phyloP scores from a whole-genome alignment of 2,888 invertebrate genomes.

The Pollenia griseotomentosa region DNA sequence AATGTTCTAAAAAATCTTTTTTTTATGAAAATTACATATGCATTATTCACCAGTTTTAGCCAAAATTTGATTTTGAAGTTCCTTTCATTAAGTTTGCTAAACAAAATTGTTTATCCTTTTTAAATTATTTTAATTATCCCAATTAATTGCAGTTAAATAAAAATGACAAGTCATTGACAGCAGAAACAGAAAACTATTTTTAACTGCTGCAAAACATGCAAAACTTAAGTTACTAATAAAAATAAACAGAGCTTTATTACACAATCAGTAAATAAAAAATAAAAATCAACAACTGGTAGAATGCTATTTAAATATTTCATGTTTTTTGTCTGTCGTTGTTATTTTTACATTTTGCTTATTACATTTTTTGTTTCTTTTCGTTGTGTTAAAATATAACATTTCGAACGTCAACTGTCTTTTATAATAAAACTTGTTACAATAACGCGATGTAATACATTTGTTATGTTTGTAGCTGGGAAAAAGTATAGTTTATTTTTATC shows the following conservation, averaged over 20 bases:
- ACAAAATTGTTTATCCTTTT: too few species aligned
- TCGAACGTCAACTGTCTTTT: slow-evolving; percentile 18
- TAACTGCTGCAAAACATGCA: slow-evolving; percentile 18
- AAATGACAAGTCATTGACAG: slow-evolving; percentile 43
- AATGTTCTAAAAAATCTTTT: neutral
- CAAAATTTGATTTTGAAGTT: too few species aligned
- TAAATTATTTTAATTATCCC: too few species aligned
- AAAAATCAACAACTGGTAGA: slow-evolving; percentile 40
- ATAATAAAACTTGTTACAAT: slow-evolving; percentile 37
- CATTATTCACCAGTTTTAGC: too few species aligned
- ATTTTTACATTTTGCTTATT: neutral
- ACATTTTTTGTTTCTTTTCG: neutral
- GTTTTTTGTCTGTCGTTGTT: neutral
- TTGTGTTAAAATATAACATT: neutral
- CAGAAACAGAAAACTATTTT: neutral
- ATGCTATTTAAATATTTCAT: slow-evolving; percentile 39
- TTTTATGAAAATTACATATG: too few species aligned
- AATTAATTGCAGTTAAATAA: slow-evolving; percentile 7
- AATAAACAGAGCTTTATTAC: slow-evolving; percentile 1
- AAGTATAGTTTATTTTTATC: neutral
- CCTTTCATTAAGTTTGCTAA: too few species aligned
- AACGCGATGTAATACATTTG: slow-evolving; percentile 2
- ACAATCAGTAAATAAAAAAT: slow-evolving; percentile 37
- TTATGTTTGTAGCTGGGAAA: neutral
- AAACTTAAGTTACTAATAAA: neutral